Percentiles rank a stretch among this genome's conserved stretches.
These are phyloP conservation scores for Chaetodon trifasciatus DNA, from an alignment of 2,797 vertebrate genomes.

Conservation along the genomic window DNA sequence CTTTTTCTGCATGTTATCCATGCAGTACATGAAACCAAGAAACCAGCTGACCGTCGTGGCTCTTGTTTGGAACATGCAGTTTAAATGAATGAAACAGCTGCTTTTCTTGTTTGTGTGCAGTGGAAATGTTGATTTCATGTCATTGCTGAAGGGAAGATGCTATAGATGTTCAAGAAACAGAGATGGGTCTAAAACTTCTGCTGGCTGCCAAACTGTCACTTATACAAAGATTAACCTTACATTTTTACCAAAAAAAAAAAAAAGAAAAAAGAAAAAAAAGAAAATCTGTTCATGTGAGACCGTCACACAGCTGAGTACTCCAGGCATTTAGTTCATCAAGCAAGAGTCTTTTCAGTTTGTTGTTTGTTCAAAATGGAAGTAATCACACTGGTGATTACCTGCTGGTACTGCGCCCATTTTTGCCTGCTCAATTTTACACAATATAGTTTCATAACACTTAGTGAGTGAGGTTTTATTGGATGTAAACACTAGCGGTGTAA, in stretches of 20 bases:
- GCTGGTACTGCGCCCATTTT: conserved; percentile 42
- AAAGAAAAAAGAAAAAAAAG: not conserved
- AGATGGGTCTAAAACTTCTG: not conserved
- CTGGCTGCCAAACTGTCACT: not conserved
- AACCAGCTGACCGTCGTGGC: not conserved
- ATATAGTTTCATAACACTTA: conserved; percentile 62
- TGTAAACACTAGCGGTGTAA: conserved; percentile 57
- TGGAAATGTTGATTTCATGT: not conserved
- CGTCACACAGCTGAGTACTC: not conserved
- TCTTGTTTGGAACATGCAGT: not conserved
- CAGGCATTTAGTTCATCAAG: conserved; percentile 11
- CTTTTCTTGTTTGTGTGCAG: not conserved
- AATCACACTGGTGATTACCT: conserved; percentile 64
- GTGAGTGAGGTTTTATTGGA: conserved; percentile 53
- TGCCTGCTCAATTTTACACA: conserved; percentile 63
- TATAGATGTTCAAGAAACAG: not conserved
- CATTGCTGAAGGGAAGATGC: not conserved
- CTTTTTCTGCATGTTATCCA: not conserved
- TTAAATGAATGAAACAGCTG: not conserved
- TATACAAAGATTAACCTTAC: not conserved
- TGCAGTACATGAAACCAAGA: not conserved
- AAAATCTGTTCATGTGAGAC: not conserved
- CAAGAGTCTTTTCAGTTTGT: conserved; percentile 25
- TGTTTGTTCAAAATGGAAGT: conserved; percentile 42
- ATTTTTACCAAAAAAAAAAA: too few species aligned